phyloP scores from a whole-genome alignment of 2,797 vertebrate species.

The Holocentrus rufus region DNA sequence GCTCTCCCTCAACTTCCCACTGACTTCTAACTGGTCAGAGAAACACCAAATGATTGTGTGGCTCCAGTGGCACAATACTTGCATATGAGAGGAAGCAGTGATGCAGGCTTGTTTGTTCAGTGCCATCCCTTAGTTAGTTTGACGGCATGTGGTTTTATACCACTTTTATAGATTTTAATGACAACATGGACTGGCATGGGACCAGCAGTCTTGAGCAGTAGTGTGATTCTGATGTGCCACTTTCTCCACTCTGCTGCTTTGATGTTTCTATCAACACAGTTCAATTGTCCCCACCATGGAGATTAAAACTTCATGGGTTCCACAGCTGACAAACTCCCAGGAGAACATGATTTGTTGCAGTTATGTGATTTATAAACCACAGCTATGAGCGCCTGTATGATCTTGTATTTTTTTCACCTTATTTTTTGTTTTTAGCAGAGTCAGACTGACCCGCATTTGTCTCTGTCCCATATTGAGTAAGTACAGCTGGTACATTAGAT shows the following conservation, averaged over 20 bases:
- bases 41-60: background rate
- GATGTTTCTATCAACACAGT: background rate
- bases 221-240: background rate
- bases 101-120: background rate
- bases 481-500: slow-evolving; percentile 45
- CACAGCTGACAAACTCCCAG: background rate
- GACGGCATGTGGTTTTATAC: background rate
- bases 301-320: background rate
- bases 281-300: background rate
- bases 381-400: background rate
- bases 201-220: background rate
- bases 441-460: slow-evolving; percentile 74
- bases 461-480: slow-evolving; percentile 83
- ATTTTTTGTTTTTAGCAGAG: slow-evolving; percentile 63
- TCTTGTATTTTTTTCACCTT: background rate
- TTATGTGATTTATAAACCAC: background rate
- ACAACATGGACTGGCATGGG: background rate
- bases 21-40: background rate
- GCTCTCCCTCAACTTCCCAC: background rate
- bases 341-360: background rate
- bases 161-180: background rate
- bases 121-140: background rate
- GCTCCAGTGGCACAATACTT: background rate
- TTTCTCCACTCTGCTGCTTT: background rate
- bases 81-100: background rate